Base-by-base conservation (phyloP, 2,113 vertebrate species). In the Leucopsar rothschildi region DNA sequence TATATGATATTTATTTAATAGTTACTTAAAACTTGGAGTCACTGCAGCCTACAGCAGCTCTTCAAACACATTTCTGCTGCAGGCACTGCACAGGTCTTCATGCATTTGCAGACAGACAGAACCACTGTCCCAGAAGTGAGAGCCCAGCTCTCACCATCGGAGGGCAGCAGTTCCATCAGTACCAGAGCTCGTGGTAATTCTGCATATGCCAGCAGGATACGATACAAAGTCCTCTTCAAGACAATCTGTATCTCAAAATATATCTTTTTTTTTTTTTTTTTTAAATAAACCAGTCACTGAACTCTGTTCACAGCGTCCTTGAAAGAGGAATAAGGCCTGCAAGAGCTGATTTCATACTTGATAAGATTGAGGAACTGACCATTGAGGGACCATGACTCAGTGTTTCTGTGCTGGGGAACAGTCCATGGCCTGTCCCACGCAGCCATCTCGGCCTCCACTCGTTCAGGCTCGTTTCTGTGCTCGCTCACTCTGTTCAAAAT, bases 401-500 rank as follows among this genome's bases (percentile, higher is more conserved):
- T 5, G 40, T 4, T 42, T 22, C 44, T 5, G 2, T 66, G 69
- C 82, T 68, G 35, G 28, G 39, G 21, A 61, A 7, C 1, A 53
- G 64, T 15, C 19, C 56, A 10, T 5, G 60, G 69, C 50, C 64
- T 15, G 37, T 22, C 73, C 66, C 1, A 2, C 31, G 19, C 72
- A 52, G 85, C 42, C 61, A 24, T 5, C 69, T 61, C 68, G 35
- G 68, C 66, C 18, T 44, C 63, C 31, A 3, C 14, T 31, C 11
- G 0, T 3, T 98, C 90, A 97, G 25, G 68, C 93, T 68, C 96
- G 92, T 31, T 71, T 97, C 84, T 95, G 84, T 0, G 93, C 94
- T 55, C 40, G 92, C 61, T 98, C 97, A 0, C 49, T 82, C 97
- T 98, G 95, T 93, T 52, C 35, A 93, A 92, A 93, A 82, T 50